Percentiles rank a stretch among this genome's conserved stretches.
phyloP scores from a whole-genome alignment of 2,113 vertebrate genomes.

The Lates calcarifer region DNA sequence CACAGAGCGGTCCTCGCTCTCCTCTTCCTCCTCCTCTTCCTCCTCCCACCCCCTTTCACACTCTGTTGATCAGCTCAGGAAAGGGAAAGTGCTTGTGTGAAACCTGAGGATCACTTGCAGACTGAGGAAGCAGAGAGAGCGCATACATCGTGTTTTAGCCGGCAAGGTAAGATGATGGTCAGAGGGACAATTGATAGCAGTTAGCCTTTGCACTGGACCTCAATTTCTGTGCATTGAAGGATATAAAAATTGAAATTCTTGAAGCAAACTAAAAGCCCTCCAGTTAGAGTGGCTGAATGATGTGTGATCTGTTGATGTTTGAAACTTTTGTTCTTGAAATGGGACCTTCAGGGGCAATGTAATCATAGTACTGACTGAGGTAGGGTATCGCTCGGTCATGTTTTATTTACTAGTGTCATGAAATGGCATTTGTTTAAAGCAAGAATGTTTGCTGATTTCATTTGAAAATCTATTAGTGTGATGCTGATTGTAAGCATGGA shows the following conservation, averaged over 20 bases:
- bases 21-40: constrained; percentile 38
- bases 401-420: constrained; percentile 39
- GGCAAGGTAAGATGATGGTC: constrained; percentile 78
- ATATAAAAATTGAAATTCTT: background rate
- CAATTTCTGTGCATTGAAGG: constrained; percentile 20
- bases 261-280: constrained; percentile 10
- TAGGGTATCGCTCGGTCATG: constrained; percentile 15
- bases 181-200: constrained; percentile 23
- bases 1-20: constrained; percentile 40
- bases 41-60: constrained; percentile 54
- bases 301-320: constrained; percentile 43
- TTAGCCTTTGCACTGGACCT: constrained; percentile 16
- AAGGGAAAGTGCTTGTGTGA: constrained; percentile 75
- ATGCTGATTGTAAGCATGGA: background rate
- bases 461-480: background rate
- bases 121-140: constrained; percentile 59
- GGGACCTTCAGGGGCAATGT: constrained; percentile 16
- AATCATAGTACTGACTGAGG: constrained; percentile 7
- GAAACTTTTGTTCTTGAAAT: constrained; percentile 59
- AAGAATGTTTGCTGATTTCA: background rate
- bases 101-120: constrained; percentile 80
- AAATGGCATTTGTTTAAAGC: constrained; percentile 11
- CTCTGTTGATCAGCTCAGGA: constrained; percentile 73
- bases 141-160: constrained; percentile 45
- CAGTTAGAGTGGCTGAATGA: constrained; percentile 19